phyloP scores from a whole-genome alignment of 2,113 vertebrate genomes.

The Psittacula cyanocephala region DNA sequence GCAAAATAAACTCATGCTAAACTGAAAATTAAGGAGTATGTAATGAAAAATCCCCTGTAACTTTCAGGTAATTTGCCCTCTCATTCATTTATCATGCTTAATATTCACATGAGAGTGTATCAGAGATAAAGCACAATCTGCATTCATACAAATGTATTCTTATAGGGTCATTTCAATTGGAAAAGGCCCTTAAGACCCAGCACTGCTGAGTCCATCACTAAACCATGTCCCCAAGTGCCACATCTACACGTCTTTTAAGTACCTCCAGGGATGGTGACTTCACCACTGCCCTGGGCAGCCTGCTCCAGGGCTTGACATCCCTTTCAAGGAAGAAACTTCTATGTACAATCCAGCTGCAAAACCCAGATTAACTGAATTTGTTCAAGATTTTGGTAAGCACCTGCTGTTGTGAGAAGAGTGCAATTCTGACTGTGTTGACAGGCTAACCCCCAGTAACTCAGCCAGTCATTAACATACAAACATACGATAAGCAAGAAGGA shows the following conservation, averaged over 20 bases:
- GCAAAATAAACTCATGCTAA: not conserved
- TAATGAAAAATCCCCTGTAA: not conserved
- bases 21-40: not conserved
- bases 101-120: not conserved
- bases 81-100: not conserved
- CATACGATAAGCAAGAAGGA: not conserved
- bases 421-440: not conserved
- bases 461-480: not conserved
- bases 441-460: not conserved
- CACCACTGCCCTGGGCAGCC: not conserved
- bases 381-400: not conserved
- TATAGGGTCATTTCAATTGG: not conserved
- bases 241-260: not conserved
- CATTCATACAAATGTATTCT: not conserved
- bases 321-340: not conserved
- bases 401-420: not conserved
- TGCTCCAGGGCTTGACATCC: not conserved
- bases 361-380: not conserved
- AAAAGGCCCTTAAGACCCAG: not conserved
- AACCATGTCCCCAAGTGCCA: not conserved
- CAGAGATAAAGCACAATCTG: not conserved
- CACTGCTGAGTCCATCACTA: not conserved
- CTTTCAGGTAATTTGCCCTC: not conserved
- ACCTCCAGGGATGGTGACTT: not conserved
- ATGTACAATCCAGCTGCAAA: not conserved